Percentiles rank a stretch among this genome's conserved stretches.
phyloP scores from a whole-genome alignment of 1,140 invertebrate genomes.

The Anoplophora glabripennis region DNA sequence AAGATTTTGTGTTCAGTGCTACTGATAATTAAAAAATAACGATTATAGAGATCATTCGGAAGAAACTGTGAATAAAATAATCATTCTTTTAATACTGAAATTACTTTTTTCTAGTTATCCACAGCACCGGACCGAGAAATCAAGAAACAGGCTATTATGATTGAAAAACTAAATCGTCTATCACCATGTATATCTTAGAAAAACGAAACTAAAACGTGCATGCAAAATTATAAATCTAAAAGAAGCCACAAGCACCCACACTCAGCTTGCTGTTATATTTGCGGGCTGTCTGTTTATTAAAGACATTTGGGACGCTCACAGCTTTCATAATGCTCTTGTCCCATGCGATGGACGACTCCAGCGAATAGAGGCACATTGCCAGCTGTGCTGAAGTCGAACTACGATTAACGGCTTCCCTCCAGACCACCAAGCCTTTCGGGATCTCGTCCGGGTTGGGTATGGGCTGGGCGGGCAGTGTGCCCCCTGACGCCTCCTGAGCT shows the following conservation, averaged over 20 bases:
- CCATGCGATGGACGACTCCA: conserved; percentile 93
- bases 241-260: conserved; percentile 50
- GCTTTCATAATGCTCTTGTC: conserved; percentile 99
- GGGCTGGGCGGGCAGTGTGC: conserved; percentile 22
- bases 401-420: conserved; percentile 82
- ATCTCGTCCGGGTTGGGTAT: conserved; percentile 45
- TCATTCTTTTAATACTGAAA: no score
- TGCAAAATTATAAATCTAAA: conserved; percentile 15
- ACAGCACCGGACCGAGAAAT: no score
- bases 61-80: no score
- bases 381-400: conserved; percentile 85
- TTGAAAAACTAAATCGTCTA: no score
- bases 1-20: no score
- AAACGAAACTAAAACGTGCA: no score
- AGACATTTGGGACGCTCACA: conserved; percentile 63
- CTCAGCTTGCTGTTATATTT: conserved; percentile 51
- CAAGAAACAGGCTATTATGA: no score
- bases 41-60: no score
- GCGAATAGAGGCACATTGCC: conserved; percentile 83
- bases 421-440: conserved; percentile 73
- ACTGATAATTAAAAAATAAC: no score
- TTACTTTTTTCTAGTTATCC: no score
- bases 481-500: conserved; percentile 49
- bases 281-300: conserved; percentile 50
- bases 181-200: no score